Evolutionary conservation across 2,113 vertebrate genomes (phyloP).

Genomic region (Egretta garzetta): DNA sequence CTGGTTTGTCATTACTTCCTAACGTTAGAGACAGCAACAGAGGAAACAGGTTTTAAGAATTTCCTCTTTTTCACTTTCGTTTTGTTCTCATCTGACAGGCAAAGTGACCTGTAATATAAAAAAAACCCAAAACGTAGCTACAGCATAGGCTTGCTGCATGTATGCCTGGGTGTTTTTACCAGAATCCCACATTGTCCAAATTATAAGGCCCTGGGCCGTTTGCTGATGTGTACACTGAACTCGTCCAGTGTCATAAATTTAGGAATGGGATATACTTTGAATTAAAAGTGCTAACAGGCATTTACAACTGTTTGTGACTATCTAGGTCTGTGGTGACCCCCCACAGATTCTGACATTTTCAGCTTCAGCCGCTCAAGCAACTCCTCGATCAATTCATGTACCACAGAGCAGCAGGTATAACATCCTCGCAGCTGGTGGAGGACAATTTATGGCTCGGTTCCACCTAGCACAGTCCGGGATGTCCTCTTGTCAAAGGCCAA

Average conservation of each 20-base stretch:
- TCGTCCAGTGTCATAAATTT: not conserved
- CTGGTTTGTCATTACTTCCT: not conserved
- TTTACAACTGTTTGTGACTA: not conserved
- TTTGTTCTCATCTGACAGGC: not conserved
- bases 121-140: too few species aligned
- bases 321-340: not conserved
- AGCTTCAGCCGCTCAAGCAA: not conserved
- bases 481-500: not conserved
- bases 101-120: not conserved
- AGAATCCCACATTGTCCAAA: not conserved
- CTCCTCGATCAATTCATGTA: not conserved
- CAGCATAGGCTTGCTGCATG: not conserved
- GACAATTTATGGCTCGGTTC: not conserved
- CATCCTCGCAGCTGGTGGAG: rapidly evolving
- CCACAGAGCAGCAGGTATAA: not conserved
- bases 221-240: rapidly evolving
- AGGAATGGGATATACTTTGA: not conserved
- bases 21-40: not conserved
- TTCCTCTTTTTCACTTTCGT: not conserved
- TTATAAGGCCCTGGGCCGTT: not conserved
- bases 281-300: not conserved
- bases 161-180: not conserved
- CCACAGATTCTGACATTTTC: not conserved
- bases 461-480: not conserved
- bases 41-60: not conserved